A percentile compares a stretch with the other conserved stretches of the same genome.
phyloP scores from a whole-genome alignment of 1,140 invertebrate species.

The Brachionus asplanchnoidis region DNA sequence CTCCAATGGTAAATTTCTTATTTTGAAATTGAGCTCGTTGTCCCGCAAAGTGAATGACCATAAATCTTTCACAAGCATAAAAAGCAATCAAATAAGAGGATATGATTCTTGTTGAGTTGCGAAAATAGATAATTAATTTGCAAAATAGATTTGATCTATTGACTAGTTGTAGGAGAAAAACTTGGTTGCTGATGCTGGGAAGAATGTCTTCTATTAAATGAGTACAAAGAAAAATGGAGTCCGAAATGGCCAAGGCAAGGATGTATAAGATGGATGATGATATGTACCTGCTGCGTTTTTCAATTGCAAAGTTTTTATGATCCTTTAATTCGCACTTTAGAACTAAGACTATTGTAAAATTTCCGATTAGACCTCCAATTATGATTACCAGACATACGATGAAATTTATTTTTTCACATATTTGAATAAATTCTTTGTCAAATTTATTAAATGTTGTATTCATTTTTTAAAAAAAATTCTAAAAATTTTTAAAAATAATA shows the following conservation, averaged over 20 bases:
- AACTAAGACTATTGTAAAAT: too few relatives aligned
- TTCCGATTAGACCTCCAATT: too few relatives aligned
- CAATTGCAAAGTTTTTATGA: not conserved
- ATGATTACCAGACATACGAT: too few relatives aligned
- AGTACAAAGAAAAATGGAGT: conserved; percentile 1
- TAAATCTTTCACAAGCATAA: conserved; percentile 5
- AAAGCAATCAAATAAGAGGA: not conserved
- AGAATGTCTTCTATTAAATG: conserved; percentile 29
- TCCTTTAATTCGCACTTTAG: too few relatives aligned
- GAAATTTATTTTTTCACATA: too few relatives aligned
- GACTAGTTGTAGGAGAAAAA: not conserved
- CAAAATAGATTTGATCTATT: not conserved
- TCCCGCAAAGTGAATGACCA: not conserved
- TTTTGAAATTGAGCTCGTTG: not conserved
- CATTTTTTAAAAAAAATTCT: too few relatives aligned
- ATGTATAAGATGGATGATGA: not conserved
- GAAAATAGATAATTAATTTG: not conserved
- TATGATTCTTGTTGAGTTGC: not conserved
- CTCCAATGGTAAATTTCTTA: not conserved
- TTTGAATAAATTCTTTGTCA: too few relatives aligned
- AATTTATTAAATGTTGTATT: too few relatives aligned
- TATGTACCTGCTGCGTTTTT: not conserved
- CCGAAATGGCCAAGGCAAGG: not conserved
- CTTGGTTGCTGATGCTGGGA: not conserved
- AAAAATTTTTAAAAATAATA: too few relatives aligned